Evolutionary conservation across 2,113 vertebrate genomes (phyloP), one percentile per base, ranked within the genome.

Genomic region (Ranitomeya imitator): DNA sequence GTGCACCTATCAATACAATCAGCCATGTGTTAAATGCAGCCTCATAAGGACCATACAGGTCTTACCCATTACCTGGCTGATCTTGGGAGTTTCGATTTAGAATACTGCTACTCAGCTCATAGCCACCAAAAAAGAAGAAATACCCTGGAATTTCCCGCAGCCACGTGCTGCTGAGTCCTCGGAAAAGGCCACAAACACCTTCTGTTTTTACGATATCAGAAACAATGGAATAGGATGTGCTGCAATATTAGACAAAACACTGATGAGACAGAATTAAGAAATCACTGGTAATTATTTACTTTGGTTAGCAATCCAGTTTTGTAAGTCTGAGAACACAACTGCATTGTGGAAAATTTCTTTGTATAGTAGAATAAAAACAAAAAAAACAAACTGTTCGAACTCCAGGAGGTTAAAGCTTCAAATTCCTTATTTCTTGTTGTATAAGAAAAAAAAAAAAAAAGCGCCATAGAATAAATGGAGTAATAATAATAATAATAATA

Each of bases 101-200:
- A 73, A 93, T 63, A 45, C 83, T 86, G 1, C 88, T 87, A 84
- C 91, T 91, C 80, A 91, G 67, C 67, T 93, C 91, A 26, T 93
- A 93, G 26, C 92, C 92, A 26, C 91, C 92, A 80, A 93, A 92
- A 89, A 92, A 93, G 89, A 92, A 92, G 89, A 92, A 93, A 77
- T 93, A 93, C 23, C 91, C 92, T 16, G 92, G 92, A 4, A 93
- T 91, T 85, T 93, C 92, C 21, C 91, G 86, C 10, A 91, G 89
- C 91, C 91, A 92, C 3, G 92, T 93, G 73, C 91, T 93, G 78
- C 90, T 92, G 84, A 93, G 87, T 1, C 92, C 92, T 80, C 91
- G 91, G 80, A 92, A 90, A 19, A 93, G 87, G 21, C 92, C 92
- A 71, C 63, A 85, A 16, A 86, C 88, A 0, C 92, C 92, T 7